Evolutionary conservation across 1,140 invertebrate species (phyloP), one percentile per base, ranked within the genome.

Genomic region (Acromyrmex heyeri): DNA sequence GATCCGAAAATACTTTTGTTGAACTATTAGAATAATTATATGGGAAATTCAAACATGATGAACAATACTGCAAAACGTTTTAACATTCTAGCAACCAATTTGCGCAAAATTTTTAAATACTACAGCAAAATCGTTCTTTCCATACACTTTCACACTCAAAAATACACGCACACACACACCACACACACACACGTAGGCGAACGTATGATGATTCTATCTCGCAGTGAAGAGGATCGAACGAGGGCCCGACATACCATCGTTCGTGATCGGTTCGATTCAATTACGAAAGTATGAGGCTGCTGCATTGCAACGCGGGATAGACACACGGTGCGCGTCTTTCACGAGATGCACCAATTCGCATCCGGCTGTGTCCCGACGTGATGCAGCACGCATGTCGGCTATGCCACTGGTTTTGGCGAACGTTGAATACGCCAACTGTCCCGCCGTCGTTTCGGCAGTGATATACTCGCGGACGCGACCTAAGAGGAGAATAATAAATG

Each of bases 401-500:
- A 8, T n/a, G 73, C 78, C 82, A 44, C 82, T 77, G 73, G 14
- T 65, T 64, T 48, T 55, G 82, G 59, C 50, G 24, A 55, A 72
- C 55, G 34, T 75, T 55, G 87, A 67, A 82, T 89, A 53, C 30
- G 62, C 21, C 81, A 53, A 82, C 79, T 70, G 38, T 81, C 27
- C 77, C 55, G 44, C 38, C 79, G 38, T 86, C 76, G 57, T 76
- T 86, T 70, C 57, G 18, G 8, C 83, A n/a, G 61, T 88, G 87
- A 89, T 88, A 86, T 76, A 75, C 78, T 61, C 62, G 73, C 57
- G 73, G 61, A 89, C 85, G 85, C 89, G 50, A 81, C 65, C 70
- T 61, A 72, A 18, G 73, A 76, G 73, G 83, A 59, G 59, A 59
- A 83, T 91, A 88, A 91, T 88, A 89, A 88, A 69, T 83, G 85